Base-by-base conservation (phyloP, 2,113 vertebrate genomes). In the Tinamus guttatus region DNA sequence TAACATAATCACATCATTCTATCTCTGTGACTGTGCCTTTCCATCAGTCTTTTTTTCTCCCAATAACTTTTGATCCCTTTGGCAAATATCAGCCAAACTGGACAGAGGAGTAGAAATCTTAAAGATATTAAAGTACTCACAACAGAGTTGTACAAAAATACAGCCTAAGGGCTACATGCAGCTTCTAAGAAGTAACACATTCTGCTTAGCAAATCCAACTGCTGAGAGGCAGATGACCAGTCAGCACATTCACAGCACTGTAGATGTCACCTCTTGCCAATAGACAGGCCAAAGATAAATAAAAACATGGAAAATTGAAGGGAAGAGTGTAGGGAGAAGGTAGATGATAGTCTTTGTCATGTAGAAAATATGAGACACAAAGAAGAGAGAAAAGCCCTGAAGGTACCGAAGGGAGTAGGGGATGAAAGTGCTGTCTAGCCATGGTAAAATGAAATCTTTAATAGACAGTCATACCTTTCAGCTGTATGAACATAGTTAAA, bases 341-440 rank as follows among this genome's bases (percentile, higher is more conserved):
- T 15, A 51, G 13, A 9, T 11, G 13, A 9, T 11, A 5, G 4
- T 40, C 21, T 62, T 34, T 40, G 25, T 8, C 21, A 74, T 3
- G 5, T 10, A 70, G 20, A 11, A 62, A 12, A 8, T 6, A 12
- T 7, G 15, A 6, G 8, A 5, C 2, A 81, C 22, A 78, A 65
- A 64, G 3, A 0, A 58, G 54, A 32, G 54, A 59, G 3, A 2
- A 51, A 41, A 2, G 5, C 43, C 36, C 47, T 49, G 47, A 49
- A 41, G 2, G 5, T 40, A 30, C 62, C 59, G 4, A 2, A 1
- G 20, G 16, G 6, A 19, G 17, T 32, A 19, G 8, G 1, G 38
- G 27, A 30, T 3, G 1, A 41, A 87, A 52, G 2, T 22, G 32
- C 11, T 3, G 5, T 34, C 18, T 71, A 0, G 0, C 1, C 5